Evolutionary conservation across 1,140 invertebrate genomes (phyloP).

Genomic region (Atta colombica): DNA sequence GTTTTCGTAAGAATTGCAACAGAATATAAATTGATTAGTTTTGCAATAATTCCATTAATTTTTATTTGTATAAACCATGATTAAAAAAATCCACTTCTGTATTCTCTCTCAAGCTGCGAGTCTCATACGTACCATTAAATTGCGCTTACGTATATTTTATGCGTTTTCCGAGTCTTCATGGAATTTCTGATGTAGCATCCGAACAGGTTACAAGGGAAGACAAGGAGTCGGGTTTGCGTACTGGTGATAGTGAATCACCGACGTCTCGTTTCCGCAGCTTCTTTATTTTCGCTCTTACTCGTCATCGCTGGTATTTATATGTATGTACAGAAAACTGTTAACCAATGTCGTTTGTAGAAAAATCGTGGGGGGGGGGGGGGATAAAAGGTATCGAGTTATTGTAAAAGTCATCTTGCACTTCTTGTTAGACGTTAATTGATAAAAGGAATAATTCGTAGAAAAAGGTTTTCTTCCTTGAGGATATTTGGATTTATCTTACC

Average conservation of each 20-base stretch:
- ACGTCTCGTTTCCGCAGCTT: slow-evolving; percentile 80
- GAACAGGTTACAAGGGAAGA: neutral
- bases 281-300: slow-evolving; percentile 83
- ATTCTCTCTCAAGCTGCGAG: neutral
- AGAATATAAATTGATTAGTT: neutral
- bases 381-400: slow-evolving; percentile 69
- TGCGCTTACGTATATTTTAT: neutral
- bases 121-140: slow-evolving; percentile 3
- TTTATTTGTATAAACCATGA: neutral
- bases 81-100: neutral
- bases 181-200: neutral
- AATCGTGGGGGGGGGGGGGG: slow-evolving; percentile 60
- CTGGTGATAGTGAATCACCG: slow-evolving; percentile 20
- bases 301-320: slow-evolving; percentile 81
- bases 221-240: neutral
- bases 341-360: slow-evolving; percentile 76
- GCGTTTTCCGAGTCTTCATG: neutral
- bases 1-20: neutral
- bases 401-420: slow-evolving; percentile 71
- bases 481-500: slow-evolving; percentile 59
- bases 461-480: slow-evolving; percentile 56
- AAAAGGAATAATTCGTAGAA: slow-evolving; percentile 73
- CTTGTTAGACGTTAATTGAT: slow-evolving; percentile 54
- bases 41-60: neutral
- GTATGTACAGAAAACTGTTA: slow-evolving; percentile 83